Percentiles rank a stretch among this genome's conserved stretches.
These are phyloP conservation scores for Heterotis niloticus DNA, from an alignment of 2,113 vertebrate genomes.

Conservation along the genomic window DNA sequence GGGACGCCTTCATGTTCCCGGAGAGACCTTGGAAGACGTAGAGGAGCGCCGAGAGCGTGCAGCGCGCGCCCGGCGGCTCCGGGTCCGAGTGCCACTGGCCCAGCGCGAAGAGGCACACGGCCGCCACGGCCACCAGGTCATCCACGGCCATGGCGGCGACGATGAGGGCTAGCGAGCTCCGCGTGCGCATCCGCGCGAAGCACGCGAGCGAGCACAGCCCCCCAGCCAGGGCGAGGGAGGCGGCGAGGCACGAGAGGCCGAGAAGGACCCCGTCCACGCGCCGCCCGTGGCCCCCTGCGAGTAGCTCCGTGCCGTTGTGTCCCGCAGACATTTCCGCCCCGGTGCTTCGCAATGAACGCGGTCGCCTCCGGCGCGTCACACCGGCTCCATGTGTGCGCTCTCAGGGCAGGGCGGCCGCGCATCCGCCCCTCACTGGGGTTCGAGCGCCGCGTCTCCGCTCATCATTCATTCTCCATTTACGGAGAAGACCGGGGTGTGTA, in stretches of 20 bases:
- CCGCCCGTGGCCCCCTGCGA: slow-evolving; percentile 50
- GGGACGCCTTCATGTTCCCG: slow-evolving; percentile 84
- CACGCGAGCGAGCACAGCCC: slow-evolving; percentile 78
- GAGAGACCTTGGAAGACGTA: slow-evolving; percentile 90
- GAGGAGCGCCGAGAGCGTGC: slow-evolving; percentile 77
- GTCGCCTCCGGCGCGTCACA: too few relatives aligned
- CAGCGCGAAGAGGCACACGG: slow-evolving; percentile 78
- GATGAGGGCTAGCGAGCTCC: slow-evolving; percentile 74
- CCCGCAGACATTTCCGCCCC: slow-evolving; percentile 56
- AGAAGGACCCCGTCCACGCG: slow-evolving; percentile 70
- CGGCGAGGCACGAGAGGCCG: slow-evolving; percentile 71
- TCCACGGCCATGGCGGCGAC: slow-evolving; percentile 86
- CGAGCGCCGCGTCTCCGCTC: neutral
- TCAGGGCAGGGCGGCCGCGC: too few relatives aligned
- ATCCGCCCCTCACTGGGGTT: too few relatives aligned
- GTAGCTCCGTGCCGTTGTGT: slow-evolving; percentile 68
- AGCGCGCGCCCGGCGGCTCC: slow-evolving; percentile 56
- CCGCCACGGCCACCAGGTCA: slow-evolving; percentile 79
- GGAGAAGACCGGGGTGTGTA: too few relatives aligned
- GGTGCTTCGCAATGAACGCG: too few relatives aligned
- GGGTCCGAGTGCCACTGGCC: slow-evolving; percentile 69
- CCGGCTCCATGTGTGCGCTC: too few relatives aligned
- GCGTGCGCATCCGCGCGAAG: slow-evolving; percentile 71
- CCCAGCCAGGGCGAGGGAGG: slow-evolving; percentile 69
- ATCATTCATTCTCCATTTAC: neutral